Conservation (phyloP, 35 echinoderm and acorn worm genomes). For the Heliocidaris erythrogramma region DNA sequence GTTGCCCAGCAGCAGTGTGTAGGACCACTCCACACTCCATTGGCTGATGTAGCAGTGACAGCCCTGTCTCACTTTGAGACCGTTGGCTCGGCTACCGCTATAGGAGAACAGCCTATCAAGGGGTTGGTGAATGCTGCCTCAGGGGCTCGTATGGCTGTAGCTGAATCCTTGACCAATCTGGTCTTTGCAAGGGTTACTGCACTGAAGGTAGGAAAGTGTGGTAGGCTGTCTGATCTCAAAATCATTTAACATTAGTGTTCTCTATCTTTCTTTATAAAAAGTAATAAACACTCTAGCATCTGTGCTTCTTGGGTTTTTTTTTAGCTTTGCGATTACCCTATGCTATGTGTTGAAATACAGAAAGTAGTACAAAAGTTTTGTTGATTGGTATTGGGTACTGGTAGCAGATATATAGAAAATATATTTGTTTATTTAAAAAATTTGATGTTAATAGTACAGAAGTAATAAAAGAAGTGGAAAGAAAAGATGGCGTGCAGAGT, state of each 20-base stretch:
- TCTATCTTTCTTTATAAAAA: too few species aligned
- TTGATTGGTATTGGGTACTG: too few species aligned
- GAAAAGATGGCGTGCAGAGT: too few species aligned
- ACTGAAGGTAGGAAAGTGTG: conserved; percentile 67
- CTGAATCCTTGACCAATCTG: conserved; percentile 89
- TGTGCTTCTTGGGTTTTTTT: too few species aligned
- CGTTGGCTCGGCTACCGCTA: conserved; percentile 90
- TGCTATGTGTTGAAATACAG: too few species aligned
- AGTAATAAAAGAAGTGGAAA: neutral
- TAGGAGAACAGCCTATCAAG: conserved; percentile 98
- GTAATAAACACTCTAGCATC: too few species aligned
- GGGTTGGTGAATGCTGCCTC: conserved; percentile 77
- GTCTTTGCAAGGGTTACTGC: conserved; percentile 93
- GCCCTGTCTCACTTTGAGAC: conserved; percentile 91
- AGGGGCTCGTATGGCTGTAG: conserved; percentile 96
- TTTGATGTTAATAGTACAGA: too few species aligned
- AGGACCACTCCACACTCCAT: conserved; percentile 95
- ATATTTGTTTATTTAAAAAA: too few species aligned
- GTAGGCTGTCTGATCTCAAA: neutral
- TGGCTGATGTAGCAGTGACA: conserved; percentile 99
- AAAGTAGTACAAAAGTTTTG: too few species aligned
- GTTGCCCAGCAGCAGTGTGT: conserved; percentile 99
- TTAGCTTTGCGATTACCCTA: too few species aligned
- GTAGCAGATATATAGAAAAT: too few species aligned
- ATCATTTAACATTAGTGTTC: too few species aligned